Percentiles rank a stretch among this genome's conserved stretches.
Evolutionary conservation across 2,797 vertebrate species (phyloP).

Genomic region (Takifugu ocellatus): DNA sequence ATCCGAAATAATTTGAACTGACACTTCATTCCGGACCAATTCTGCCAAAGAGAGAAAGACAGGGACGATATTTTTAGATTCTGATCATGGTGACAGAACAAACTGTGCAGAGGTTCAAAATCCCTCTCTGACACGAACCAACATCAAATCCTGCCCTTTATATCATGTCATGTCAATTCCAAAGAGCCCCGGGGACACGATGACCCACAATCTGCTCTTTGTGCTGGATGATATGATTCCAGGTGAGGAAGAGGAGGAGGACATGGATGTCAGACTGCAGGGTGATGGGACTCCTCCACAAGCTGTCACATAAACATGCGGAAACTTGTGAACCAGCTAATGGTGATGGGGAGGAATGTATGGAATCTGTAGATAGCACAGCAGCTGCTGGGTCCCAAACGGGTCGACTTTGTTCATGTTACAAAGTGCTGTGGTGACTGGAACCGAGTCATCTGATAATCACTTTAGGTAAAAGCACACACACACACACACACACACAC

Average conservation of each 20-base stretch:
- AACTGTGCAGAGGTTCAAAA: not conserved
- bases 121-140: constrained; percentile 2
- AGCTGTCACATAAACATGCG: constrained; percentile 24
- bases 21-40: constrained; percentile 99
- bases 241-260: constrained; percentile 16
- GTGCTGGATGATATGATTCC: constrained; percentile 51
- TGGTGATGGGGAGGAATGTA: constrained; percentile 46
- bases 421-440: constrained; percentile 24
- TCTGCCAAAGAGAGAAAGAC: constrained; percentile 69
- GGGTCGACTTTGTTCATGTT: constrained; percentile 31
- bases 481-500: constrained; percentile 6
- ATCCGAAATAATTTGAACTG: constrained; percentile 97
- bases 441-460: constrained; percentile 42
- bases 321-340: constrained; percentile 9
- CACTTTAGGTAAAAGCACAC: constrained; percentile 7
- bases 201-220: constrained; percentile 32
- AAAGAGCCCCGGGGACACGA: constrained; percentile 28
- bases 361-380: constrained; percentile 58
- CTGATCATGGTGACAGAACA: constrained; percentile 19
- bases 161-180: constrained; percentile 43
- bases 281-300: not conserved
- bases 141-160: constrained; percentile 24
- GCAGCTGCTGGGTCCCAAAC: constrained; percentile 45
- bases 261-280: constrained; percentile 10
- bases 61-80: constrained; percentile 18